Base-by-base conservation (phyloP, 2,113 vertebrate genomes). In the Ameiurus melas region DNA sequence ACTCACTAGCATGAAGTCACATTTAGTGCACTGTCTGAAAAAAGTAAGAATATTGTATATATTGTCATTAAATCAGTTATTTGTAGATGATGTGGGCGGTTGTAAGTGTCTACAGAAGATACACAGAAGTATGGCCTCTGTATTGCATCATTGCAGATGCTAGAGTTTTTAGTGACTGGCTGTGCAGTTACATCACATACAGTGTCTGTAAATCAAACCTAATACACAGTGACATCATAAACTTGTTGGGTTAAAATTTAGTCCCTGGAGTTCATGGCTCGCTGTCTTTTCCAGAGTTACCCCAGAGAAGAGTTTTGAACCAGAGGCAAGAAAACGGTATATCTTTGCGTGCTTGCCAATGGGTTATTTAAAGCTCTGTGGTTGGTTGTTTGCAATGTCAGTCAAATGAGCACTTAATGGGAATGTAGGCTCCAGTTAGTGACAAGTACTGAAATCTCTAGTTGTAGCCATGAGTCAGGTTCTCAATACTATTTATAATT, bases 121-220 rank as follows among this genome's bases (percentile, higher is more conserved):
- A 5, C 75, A 14, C 60, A 36, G 57, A 64, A 79, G 14, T 33
- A 17, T 66, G 43, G 62, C 58, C 58, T 81, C 47, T 70, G 62
- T 64, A 33, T 80, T 86, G 85, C 85, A 86, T 55, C 75, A 68
- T 25, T 62, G 85, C 17, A 53, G 64, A 64, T 10, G 30, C 33
- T 51, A 66, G 36, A 14, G 25, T 3, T 66, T 53, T 30, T 68
- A 47, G 43, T 30, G 43, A 68, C 85, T 55, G 19, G 47, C 30
- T 51, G 30, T 81, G 33, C 20, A 20, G n/a, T 81, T 68, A 81
- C 60, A 70, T 86, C 71, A 43, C 25, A 30, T 25, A 39, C 73
- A 64, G 27, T 53, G 85, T 64, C 13, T 36, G 58, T 39, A 39
- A 36, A n/a, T 33, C 62, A 14, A 43, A 20, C 33, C 25, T 60